Base-by-base conservation (phyloP, 2,113 vertebrate genomes). In the Tragelaphus strepsiceros region DNA sequence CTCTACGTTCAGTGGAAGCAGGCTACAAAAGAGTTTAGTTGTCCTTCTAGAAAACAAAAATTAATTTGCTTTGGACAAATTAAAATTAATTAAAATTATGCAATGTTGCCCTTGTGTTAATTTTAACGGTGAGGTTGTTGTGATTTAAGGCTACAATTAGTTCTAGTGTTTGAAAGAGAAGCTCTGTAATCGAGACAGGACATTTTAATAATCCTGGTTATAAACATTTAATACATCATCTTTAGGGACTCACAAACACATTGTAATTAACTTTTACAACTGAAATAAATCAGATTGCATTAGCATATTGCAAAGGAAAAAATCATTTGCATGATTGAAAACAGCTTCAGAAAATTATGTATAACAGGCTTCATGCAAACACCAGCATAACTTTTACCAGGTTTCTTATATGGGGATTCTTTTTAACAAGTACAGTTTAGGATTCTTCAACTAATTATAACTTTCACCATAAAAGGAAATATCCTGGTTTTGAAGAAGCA, bases 241-340 rank as follows among this genome's bases (percentile, higher is more conserved):
- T 99, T 99, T 99, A 99, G 98, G 99, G 99, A 99, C 99, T 99
- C 99, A 99, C 99, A 99, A 99, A 99, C 99, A 99, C 99, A 99
- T 99, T 99, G 99, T 99, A 99, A 99, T 99, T 99, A 99, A 99
- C 99, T 99, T 99, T 99, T 99, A 99, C 99, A 99, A 99, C 99
- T 99, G 99, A 99, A 99, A 99, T 99, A 99, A 99, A 99, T 99
- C 99, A 99, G 99, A 99, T 99, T 99, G 98, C 99, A 99, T 99
- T 99, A 99, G 99, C 99, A 99, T 99, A 99, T 99, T 99, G 99
- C 99, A 99, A 99, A 99, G 98, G 99, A 99, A 99, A 99, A 99
- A 99, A 99, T 99, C 99, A 99, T 99, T 99, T 99, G 99, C 99
- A 99, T 99, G 99, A 99, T 99, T 99, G 99, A 99, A 99, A 99